phyloP scores from a whole-genome alignment of 2,113 vertebrate species.

The Campylomormyrus tamandua region DNA sequence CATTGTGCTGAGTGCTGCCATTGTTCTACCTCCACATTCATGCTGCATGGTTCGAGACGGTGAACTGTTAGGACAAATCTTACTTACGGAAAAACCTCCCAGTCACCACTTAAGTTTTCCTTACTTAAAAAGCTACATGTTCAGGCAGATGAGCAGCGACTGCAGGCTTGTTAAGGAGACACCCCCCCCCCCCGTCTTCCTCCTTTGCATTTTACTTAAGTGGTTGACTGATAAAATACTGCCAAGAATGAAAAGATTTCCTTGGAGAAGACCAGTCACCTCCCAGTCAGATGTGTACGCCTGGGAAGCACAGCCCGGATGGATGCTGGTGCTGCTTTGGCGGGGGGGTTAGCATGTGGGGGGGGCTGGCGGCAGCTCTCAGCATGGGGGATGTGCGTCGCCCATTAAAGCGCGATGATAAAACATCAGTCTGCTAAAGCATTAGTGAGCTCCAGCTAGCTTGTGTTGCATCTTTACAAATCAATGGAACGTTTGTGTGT shows the following conservation, averaged over 20 bases:
- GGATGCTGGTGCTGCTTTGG: neutral
- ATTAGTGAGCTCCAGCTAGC: neutral
- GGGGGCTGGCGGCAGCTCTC: neutral
- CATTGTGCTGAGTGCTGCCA: neutral
- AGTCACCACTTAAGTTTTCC: neutral
- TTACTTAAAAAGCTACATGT: neutral
- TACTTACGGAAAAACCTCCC: neutral
- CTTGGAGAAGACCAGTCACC: neutral
- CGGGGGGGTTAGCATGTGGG: neutral
- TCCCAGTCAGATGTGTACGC: neutral
- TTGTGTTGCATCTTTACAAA: neutral
- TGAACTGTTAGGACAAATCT: neutral
- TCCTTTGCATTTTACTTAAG: neutral
- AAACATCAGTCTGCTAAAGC: neutral
- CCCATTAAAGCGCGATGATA: neutral
- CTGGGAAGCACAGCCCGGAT: neutral
- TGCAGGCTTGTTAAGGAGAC: neutral
- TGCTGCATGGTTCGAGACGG: slow-evolving; percentile 12
- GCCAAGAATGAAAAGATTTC: neutral
- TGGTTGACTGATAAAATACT: neutral
- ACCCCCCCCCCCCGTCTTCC: neutral
- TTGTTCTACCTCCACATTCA: slow-evolving; percentile 18
- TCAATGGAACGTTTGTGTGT: neutral
- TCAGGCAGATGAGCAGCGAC: neutral
- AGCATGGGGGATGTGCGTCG: neutral